Base-by-base conservation (phyloP, 2,113 vertebrate species). In the Calypte anna region DNA sequence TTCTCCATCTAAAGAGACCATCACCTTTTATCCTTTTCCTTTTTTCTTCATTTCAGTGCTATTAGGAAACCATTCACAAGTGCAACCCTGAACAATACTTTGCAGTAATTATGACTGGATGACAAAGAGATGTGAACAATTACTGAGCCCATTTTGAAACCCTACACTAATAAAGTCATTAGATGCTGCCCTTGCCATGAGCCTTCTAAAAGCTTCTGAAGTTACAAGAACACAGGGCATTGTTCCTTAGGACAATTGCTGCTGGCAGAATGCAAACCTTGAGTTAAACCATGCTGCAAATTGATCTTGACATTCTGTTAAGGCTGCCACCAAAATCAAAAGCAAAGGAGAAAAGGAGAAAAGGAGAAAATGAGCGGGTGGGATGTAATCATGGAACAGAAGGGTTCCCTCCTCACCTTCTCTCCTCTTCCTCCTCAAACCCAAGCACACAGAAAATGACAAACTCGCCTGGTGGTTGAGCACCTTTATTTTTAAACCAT, bases 101-200 rank as follows among this genome's bases (percentile, higher is more conserved):
- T 96, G 97, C 98, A 98, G 98, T 99, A 99, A 99, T 99, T 99
- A 98, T 99, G 98, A 98, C 97, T 98, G 98, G 98, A 98, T 98
- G 98, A 99, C 98, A 98, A 99, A 98, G 98, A 98, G 98, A 98
- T 98, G 97, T 91, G 98, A 98, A 99, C 99, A 99, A 99, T 98
- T 98, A 98, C 97, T 72, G 93, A 98, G 97, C 97, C 98, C 98
- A 97, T 98, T 98, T 98, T 98, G 98, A 98, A 99, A 99, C 98
- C 98, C 97, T 98, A 99, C 98, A 98, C 98, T 98, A 98, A 98
- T 98, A 98, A 98, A 98, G 98, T 98, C 98, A 98, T 98, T 98
- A 98, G 98, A 98, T 98, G 98, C 97, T 98, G 98, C 97, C 98
- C 97, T 97, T 98, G 98, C 97, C 97, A 98, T 98, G 98, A 98